Evolutionary conservation across 2,888 invertebrate species (phyloP), one percentile per base, ranked within the genome.

Genomic region (Eutolmus rufibarbis): DNA sequence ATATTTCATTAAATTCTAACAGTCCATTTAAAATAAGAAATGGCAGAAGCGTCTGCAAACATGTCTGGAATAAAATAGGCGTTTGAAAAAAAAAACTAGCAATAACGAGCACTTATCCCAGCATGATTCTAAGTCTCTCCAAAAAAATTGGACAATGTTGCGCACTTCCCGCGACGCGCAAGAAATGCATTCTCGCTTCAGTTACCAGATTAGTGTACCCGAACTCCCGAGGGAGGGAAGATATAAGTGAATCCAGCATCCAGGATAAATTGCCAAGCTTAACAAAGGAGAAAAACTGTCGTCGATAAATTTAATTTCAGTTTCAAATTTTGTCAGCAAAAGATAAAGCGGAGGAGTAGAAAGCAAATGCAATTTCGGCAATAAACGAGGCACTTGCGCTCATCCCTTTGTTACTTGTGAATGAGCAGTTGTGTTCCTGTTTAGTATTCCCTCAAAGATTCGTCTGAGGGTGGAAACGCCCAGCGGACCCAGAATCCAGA

Each of bases 281-380:
- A 85, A 85, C 85, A 85, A 85, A 85, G 74, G 43, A 85, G 85
- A 85, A 85, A 85, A 85, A 85, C 84, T 85, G 85, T 85, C 85
- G 51, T 46, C 46, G 85, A 85, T 85, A 85, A 85, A 85, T 85
- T 85, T 31, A 85, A 85, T 85, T 74, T 85, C 85, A 74, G 85
- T 85, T 85, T 85, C 85, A 85, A 85, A 85, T 85, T 85, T 85
- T 74, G 85, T 85, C 74, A 74, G 43, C 74, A 23, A 46, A 43
- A 85, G 85, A 85, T 85, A 85, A 85, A 85, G 51, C 46, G 85
- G 23, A 74, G 84, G 51, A 74, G 84, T 16, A 51, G 19, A 74
- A 74, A 85, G 85, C 74, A 85, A 85, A 85, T 85, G 85, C 85
- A 85, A 85, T 85, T 85, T 85, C 43, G 74, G 85, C 74, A 74